Evolutionary conservation across 2,113 vertebrate genomes (phyloP).

Genomic region (Aegypius monachus): DNA sequence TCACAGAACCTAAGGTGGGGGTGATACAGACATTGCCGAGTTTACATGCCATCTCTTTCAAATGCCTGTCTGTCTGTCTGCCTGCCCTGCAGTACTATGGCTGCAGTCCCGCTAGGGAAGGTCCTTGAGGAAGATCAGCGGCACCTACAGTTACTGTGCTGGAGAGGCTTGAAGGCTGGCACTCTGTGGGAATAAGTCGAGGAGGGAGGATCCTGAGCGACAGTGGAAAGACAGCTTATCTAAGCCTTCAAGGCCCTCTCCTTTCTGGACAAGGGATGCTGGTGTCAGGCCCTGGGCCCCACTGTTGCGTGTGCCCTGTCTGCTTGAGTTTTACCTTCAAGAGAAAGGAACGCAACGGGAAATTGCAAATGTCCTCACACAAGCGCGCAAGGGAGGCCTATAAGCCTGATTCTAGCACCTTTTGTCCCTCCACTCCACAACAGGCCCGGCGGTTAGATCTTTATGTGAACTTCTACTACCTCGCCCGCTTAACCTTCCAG

Average conservation of each 20-base stretch:
- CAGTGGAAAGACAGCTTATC: not conserved
- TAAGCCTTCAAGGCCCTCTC: not conserved
- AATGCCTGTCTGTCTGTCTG: not conserved
- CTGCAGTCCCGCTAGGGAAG: not conserved
- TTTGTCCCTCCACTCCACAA: not conserved
- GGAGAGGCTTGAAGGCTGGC: not conserved
- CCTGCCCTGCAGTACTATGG: not conserved
- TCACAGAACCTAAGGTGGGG: not conserved
- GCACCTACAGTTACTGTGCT: not conserved
- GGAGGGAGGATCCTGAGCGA: not conserved
- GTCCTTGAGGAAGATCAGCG: not conserved
- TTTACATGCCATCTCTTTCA: not conserved
- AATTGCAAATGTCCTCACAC: not conserved
- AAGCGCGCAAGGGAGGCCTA: not conserved
- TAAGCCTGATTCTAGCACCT: not conserved
- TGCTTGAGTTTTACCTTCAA: not conserved
- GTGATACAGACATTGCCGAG: not conserved
- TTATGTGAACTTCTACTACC: not conserved
- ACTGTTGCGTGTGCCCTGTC: not conserved
- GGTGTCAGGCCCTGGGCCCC: too few species aligned
- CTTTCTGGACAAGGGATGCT: not conserved
- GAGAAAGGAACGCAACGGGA: not conserved
- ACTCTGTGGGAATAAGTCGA: not conserved
- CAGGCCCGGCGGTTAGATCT: not conserved
- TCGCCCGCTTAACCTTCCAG: not conserved